Base-by-base conservation (phyloP, 2,113 vertebrate genomes). In the Gavia stellata region DNA sequence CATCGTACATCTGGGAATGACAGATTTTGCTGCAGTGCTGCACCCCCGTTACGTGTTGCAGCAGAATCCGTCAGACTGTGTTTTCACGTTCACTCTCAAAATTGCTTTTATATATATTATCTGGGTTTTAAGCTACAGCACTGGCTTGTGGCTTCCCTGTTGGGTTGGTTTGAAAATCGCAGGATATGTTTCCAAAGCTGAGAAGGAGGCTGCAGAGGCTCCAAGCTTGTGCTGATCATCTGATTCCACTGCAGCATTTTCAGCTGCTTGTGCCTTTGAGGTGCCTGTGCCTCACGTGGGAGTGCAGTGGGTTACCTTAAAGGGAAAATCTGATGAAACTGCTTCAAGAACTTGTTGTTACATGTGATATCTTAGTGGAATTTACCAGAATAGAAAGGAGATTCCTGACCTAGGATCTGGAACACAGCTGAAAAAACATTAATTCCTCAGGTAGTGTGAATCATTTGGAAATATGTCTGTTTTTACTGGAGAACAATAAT, bases 21-120 rank as follows among this genome's bases (percentile, higher is more conserved):
- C 86, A 61, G 88, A n/a, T 80, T 97, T 95, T 97, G 94, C 96
- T 97, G 97, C 97, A 97, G 90, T 97, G 86, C 97, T 97, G 94
- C 90, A 63, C 79, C 79, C 68, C 91, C 4, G 0, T 33, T 66
- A 72, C 3, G 20, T 92, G 89, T 72, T 97, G 73, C 92, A 94
- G 73, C 80, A 92, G 63, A 81, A 87, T 55, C 85, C n/a, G 50
- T 66, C 72, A 81, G 90, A 9, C 80, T 85, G 80, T 6, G 12
- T 80, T 89, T 88, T 45, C 59, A 14, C 2, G 0, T 82, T 65
- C 52, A 3, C 62, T 86, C 63, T 95, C 38, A 74, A 34, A 55
- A 52, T 10, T 28, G 42, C 56, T 71, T 45, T 68, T 33, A 9
- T 49, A 53, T n/a, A 40, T 34, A 16, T 66, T 68, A 11, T 29